Evolutionary conservation across 1,140 invertebrate species (phyloP).

Genomic region (Papilio glaucus): DNA sequence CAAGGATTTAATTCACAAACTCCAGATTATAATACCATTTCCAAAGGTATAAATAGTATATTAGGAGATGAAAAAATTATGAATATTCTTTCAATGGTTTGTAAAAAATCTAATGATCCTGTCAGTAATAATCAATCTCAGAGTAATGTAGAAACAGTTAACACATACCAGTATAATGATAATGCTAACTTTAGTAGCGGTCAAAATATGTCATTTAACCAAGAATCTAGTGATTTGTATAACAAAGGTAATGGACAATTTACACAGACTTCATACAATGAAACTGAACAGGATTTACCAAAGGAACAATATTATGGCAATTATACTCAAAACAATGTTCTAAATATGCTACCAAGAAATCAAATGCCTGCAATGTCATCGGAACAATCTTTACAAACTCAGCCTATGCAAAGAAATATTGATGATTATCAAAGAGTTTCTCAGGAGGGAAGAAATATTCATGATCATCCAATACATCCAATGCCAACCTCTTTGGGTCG

Average conservation of each 20-base stretch:
- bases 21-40: conserved; percentile 84
- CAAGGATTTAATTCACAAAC: conserved; percentile 41
- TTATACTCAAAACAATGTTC: conserved; percentile 45
- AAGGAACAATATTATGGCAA: conserved; percentile 53
- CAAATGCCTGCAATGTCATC: conserved; percentile 12
- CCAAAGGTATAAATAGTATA: conserved; percentile 85
- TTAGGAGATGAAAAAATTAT: conserved; percentile 85
- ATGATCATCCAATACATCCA: conserved; percentile 38
- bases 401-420: conserved; percentile 37
- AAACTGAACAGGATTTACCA: conserved; percentile 40
- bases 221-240: conserved; percentile 19
- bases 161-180: conserved; percentile 34
- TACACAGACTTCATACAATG: conserved; percentile 41
- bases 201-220: conserved; percentile 32
- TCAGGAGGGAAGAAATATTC: conserved; percentile 46
- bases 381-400: conserved; percentile 37
- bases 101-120: conserved; percentile 42
- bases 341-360: conserved; percentile 45
- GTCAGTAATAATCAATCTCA: conserved; percentile 32
- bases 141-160: conserved; percentile 39
- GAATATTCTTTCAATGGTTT: conserved; percentile 84
- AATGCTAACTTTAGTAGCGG: conserved; percentile 14
- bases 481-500: conserved; percentile 45
- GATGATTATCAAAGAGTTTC: conserved; percentile 46
- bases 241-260: conserved; percentile 40